These are phyloP conservation scores for Macroramphosus scolopax DNA, from an alignment of 2,797 vertebrate species.

Conservation along the genomic window DNA sequence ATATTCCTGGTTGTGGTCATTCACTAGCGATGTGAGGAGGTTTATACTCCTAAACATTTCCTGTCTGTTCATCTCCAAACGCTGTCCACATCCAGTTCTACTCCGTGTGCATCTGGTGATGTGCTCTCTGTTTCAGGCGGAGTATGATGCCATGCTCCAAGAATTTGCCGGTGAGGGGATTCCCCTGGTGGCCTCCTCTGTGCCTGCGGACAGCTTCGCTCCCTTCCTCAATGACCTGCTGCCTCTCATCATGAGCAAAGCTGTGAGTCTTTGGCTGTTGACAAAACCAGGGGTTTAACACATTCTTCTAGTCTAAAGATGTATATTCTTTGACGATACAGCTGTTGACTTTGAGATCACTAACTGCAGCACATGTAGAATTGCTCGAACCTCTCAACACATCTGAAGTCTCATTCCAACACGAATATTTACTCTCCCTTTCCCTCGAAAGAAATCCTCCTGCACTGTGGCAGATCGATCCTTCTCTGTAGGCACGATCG, in stretches of 20 bases:
- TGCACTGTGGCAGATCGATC: conserved; percentile 86
- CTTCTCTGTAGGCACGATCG: conserved; percentile 84
- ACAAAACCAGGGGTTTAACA: too few relatives aligned
- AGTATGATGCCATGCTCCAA: conserved; percentile 87
- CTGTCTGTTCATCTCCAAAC: not conserved
- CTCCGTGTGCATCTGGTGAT: conserved; percentile 1
- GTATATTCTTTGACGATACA: too few relatives aligned
- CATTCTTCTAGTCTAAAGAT: too few relatives aligned
- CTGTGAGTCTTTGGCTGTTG: conserved; percentile 74
- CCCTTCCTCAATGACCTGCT: conserved; percentile 86
- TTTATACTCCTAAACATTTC: too few relatives aligned
- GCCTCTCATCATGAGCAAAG: conserved; percentile 84
- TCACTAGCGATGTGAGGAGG: too few relatives aligned
- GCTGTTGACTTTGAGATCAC: too few relatives aligned
- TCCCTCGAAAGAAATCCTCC: conserved; percentile 77
- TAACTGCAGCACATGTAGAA: too few relatives aligned
- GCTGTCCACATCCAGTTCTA: too few relatives aligned
- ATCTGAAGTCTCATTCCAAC: not conserved
- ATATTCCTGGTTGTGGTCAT: too few relatives aligned
- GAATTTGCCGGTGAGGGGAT: conserved; percentile 89
- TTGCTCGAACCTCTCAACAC: too few relatives aligned
- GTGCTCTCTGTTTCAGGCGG: conserved; percentile 74
- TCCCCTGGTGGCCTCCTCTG: conserved; percentile 80
- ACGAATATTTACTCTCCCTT: not conserved
- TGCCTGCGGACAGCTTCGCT: conserved; percentile 81